A percentile compares a stretch with the other conserved stretches of the same genome.
Evolutionary conservation across 2,113 vertebrate genomes (phyloP).

Genomic region (Trogon surrucura): DNA sequence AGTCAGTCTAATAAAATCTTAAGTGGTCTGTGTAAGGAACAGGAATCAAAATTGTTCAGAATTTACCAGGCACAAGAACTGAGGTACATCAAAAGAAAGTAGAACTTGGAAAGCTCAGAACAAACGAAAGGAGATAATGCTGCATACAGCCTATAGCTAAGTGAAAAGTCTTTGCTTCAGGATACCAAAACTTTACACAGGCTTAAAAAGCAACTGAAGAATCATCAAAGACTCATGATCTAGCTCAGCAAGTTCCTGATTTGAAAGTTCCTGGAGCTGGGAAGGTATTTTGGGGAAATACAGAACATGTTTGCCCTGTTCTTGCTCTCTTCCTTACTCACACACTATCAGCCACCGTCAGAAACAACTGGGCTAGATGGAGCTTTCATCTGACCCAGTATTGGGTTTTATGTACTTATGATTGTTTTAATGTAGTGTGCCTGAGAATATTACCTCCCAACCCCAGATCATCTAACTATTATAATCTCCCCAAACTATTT

Average conservation of each 20-base stretch:
- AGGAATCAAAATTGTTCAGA: background rate
- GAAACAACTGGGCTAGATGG: background rate
- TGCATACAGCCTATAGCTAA: background rate
- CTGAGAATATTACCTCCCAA: background rate
- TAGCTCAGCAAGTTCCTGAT: background rate
- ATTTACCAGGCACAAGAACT: rapidly evolving
- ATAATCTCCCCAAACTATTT: background rate
- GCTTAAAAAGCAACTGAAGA: background rate
- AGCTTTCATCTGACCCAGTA: background rate
- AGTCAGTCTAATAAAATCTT: background rate
- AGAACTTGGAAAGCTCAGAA: background rate
- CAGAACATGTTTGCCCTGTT: background rate
- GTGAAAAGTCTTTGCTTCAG: background rate
- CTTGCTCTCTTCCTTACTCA: background rate
- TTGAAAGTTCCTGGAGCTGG: background rate
- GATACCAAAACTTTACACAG: background rate
- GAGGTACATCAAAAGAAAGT: background rate
- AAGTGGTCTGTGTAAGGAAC: background rate
- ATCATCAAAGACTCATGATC: background rate
- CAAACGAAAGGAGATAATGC: background rate
- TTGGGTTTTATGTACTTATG: background rate
- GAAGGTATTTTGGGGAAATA: background rate
- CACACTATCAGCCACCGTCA: background rate
- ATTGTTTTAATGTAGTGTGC: background rate
- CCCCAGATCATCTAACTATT: background rate